Conservation (phyloP, 2,113 vertebrate species). For the Elephantulus edwardii region DNA sequence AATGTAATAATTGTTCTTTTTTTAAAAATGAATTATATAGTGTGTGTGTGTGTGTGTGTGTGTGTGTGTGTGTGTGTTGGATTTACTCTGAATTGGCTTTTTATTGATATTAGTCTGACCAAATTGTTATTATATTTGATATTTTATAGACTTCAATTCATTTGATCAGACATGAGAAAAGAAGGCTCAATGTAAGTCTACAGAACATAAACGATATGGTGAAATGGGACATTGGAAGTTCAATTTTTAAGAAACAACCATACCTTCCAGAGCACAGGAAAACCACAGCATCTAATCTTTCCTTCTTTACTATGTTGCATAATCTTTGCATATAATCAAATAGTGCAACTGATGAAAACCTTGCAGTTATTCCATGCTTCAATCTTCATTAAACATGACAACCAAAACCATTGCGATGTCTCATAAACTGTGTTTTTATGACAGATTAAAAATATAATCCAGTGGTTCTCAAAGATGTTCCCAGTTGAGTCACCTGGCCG, state of each 20-base stretch:
- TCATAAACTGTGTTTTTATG: neutral
- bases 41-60: neutral
- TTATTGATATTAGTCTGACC: neutral
- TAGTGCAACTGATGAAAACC: neutral
- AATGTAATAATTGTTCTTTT: neutral
- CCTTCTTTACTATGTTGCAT: neutral
- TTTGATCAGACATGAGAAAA: neutral
- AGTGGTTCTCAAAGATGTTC: neutral
- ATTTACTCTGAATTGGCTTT: neutral
- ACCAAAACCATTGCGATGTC: neutral
- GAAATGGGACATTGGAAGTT: neutral
- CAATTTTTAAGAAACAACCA: neutral
- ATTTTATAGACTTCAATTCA: neutral
- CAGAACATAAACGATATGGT: neutral
- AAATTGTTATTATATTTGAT: neutral
- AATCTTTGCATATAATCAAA: neutral
- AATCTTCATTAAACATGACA: neutral
- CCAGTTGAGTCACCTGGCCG: too few relatives aligned
- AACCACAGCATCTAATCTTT: neutral
- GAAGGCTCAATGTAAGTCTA: neutral
- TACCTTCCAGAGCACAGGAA: fast-evolving
- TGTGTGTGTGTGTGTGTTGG: neutral
- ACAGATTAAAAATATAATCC: neutral
- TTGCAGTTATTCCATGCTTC: neutral
- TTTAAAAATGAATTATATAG: neutral